Base-by-base conservation (phyloP, 2,888 invertebrate genomes). In the Drosophila koepferae region DNA sequence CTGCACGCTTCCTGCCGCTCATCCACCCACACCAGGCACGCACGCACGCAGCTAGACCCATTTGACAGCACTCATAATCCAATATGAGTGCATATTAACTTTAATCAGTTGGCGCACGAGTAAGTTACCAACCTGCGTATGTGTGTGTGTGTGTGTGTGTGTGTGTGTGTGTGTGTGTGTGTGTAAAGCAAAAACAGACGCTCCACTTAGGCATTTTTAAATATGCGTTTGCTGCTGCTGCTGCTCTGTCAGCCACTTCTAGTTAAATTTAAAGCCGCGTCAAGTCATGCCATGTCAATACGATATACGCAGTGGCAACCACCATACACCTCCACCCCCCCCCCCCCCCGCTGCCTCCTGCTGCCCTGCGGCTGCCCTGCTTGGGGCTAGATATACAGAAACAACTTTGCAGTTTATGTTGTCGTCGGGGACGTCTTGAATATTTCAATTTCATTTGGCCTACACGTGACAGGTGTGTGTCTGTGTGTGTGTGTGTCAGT, bases 61-160 rank as follows among this genome's bases (percentile, higher is more conserved):
- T 86, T 89, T 89, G 71, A 81, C 74, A 80, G 88, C 85, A 87
- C 85, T 89, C 85, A 89, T 85, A 89, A 85, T 89, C 85, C 81
- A 86, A 85, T 85, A 85, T 86, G 87, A 89, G 85, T 70, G 89
- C 89, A 84, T 85, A 89, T 85, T 85, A 85, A 84, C 85, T 89
- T 86, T 84, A 89, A 85, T 85, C 85, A 89, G 89, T 89, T 86
- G 67, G 87, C 87, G 74, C 81, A 81, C 79, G 79, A 86, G 79
- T 68, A 77, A 60, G 64, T 78, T 60, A 48, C 51, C 64, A 55
- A n/a, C 58, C 44, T 59, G 34, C 3, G 14, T 41, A 5, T 43
- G 41, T 20, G 20, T 38, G 23, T 20, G 20, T 41, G 23, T 14
- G n/a, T 2, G 34, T 20, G 43, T 44, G 23, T 31, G 51, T 10